Base-by-base conservation (phyloP, 2,113 vertebrate species). In the Lutjanus erythropterus region DNA sequence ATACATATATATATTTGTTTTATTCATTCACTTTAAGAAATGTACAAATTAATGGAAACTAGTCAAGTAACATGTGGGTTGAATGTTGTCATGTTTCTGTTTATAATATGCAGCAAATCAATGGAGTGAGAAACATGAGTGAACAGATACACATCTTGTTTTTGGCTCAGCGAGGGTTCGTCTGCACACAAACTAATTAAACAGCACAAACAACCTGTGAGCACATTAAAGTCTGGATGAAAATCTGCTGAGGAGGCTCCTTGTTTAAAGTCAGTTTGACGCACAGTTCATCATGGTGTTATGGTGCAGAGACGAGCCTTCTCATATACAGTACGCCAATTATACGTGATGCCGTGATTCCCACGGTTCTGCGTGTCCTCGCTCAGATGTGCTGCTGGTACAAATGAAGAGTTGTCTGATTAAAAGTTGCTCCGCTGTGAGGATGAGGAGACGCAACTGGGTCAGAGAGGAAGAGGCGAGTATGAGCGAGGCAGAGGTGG, bases 391-490 rank as follows among this genome's bases (percentile, higher is more conserved):
- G 37, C 47, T 60, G 66, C 12, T 75, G 5, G 52, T 53, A 19
- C 59, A 80, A 60, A 75, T 42, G 31, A 68, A 55, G 72, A 55
- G 35, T 35, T 21, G 31, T 25, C 29, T 68, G 78, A 81, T 77
- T 72, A 67, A 61, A 80, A 71, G 82, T 80, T 64, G 35, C 14
- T 52, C 29, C 61, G 60, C 72, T 75, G 31, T 18, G 67, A 71
- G n/a, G n/a, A n/a, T 50, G 76, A 75, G 27, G 0, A 0, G 4
- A 53, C 76, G 82, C 76, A 85, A 71, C 71, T 80, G 62, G 78
- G 78, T 81, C 83, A 73, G 47, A 10, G 39, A 33, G 60, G 49
- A 42, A 33, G 56, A 21, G 25, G 8, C 1, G n/a, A 58, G 68
- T 23, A 73, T 6, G 46, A n/a, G 31, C 7, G 41, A n/a, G 61